Base-by-base conservation (phyloP, 2,113 vertebrate species). In the Chamaetylas fuelleborni region DNA sequence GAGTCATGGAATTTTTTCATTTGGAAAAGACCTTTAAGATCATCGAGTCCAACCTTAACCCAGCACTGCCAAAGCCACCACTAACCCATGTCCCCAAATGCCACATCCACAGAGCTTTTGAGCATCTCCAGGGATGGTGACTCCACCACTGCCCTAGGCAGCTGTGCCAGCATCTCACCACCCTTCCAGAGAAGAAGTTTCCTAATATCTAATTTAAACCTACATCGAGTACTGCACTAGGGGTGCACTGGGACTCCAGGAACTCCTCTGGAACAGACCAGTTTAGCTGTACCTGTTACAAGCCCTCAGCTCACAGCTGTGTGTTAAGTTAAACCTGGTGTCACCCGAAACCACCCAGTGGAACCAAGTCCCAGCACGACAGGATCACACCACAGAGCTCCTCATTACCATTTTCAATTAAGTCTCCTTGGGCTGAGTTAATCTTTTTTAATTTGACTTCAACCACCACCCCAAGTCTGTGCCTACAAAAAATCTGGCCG, bases 271-370 rank as follows among this genome's bases (percentile, higher is more conserved):
- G 12, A 67, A 47, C 0, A 6, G 5, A 11, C 22, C 47, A n/a
- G n/a, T 40, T 87, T 10, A 72, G 53, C 18, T 13, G 0, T 20
- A 47, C 24, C 45, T 43, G 25, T 43, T 33, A 25, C 0, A 1
- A 38, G 40, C 56, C 34, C 45, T 66, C 26, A 19, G 80, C 65
- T 45, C 64, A 90, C 28, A 71, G 77, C 78, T 31, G 6, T 11
- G 60, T 43, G 40, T 79, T 25, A 53, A 66, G 24, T 86, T 65
- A 77, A 70, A 78, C 42, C 69, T 71, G 53, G 5, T 28, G 51
- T 42, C 79, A 78, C 40, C 36, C 0, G 1, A 42, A 53, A 8
- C n/a, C n/a, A 51, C 12, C 12, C 38, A 45, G 45, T 2, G 19
- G 67, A 54, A 72, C 18, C 5, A 6, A 76, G 51, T 40, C 22